Conservation (phyloP, 2,113 vertebrate genomes). For the Erythrolamprus reginae region DNA sequence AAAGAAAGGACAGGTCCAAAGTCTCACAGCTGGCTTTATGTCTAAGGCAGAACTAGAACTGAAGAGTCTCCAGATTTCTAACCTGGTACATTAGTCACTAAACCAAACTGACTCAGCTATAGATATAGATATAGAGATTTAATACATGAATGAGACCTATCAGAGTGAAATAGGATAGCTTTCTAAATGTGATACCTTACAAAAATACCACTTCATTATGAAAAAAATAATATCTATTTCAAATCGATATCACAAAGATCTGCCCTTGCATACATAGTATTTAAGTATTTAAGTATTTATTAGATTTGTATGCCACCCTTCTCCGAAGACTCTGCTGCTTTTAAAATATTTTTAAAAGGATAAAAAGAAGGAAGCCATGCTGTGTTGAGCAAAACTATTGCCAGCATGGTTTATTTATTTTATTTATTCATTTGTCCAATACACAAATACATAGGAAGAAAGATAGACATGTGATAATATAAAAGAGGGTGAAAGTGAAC, state of each 20-base stretch:
- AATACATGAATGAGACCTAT: not conserved
- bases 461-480: too few species aligned
- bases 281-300: too few species aligned
- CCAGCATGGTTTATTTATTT: too few species aligned
- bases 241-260: not conserved
- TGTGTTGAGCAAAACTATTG: not conserved
- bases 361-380: not conserved
- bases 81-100: not conserved
- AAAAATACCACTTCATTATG: not conserved
- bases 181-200: not conserved
- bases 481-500: too few species aligned
- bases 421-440: too few species aligned
- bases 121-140: not conserved
- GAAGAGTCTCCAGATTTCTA: not conserved
- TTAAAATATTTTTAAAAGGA: not conserved
- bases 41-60: not conserved
- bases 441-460: too few species aligned
- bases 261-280: not conserved
- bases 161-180: not conserved
- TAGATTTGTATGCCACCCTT: too few species aligned
- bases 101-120: not conserved
- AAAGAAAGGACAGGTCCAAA: not conserved
- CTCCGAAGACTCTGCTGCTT: not conserved
- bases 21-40: not conserved
- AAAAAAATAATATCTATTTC: not conserved